Percentiles rank a stretch among this genome's conserved stretches.
Evolutionary conservation across 2,797 vertebrate genomes (phyloP).

Genomic region (Remorina albescens): DNA sequence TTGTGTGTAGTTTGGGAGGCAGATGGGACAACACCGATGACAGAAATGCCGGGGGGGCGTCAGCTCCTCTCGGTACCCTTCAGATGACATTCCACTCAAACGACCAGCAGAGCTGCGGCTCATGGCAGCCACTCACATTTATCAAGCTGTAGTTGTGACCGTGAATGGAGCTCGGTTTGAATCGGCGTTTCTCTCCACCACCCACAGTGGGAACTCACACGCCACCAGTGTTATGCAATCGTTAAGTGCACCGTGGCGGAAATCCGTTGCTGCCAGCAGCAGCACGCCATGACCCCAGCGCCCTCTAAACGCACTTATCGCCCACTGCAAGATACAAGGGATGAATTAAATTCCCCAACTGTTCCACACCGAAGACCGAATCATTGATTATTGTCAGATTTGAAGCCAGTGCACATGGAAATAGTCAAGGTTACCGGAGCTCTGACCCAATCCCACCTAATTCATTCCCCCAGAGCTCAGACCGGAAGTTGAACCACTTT

Average conservation of each 20-base stretch:
- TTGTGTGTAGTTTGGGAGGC: constrained; percentile 17
- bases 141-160: constrained; percentile 11
- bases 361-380: background rate
- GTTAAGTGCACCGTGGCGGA: constrained; percentile 69
- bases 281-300: constrained; percentile 72
- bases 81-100: constrained; percentile 81
- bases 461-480: background rate
- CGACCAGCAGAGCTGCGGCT: constrained; percentile 32
- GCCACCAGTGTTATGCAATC: constrained; percentile 72
- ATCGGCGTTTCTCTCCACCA: constrained; percentile 29
- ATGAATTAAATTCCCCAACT: background rate
- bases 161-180: constrained; percentile 29
- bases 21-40: constrained; percentile 29
- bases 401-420: background rate
- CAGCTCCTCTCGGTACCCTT: constrained; percentile 75
- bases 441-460: constrained; percentile 1
- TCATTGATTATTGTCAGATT: background rate
- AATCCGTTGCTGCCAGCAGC: constrained; percentile 64
- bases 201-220: constrained; percentile 58
- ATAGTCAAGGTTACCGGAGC: constrained; percentile 39
- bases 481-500: background rate
- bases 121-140: constrained; percentile 5
- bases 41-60: constrained; percentile 37
- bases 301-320: constrained; percentile 70
- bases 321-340: constrained; percentile 10